phyloP scores from a whole-genome alignment of 1,140 invertebrate species.

The Zaprionus africanus region DNA sequence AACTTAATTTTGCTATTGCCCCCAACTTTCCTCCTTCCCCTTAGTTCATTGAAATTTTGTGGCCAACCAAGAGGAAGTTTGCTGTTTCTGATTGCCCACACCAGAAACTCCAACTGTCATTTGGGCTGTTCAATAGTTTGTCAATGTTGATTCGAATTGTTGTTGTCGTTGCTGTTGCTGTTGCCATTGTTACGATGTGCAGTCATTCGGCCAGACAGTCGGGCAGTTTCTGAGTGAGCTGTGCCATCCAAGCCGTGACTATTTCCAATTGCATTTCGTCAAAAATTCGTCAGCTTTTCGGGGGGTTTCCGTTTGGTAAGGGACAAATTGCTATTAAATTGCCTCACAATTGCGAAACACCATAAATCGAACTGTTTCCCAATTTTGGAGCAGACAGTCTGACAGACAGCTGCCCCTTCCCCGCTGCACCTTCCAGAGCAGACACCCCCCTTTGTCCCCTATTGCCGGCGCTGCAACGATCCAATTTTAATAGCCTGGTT shows the following conservation, averaged over 20 bases:
- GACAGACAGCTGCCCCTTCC: not conserved
- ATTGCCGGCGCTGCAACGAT: conserved; percentile 2
- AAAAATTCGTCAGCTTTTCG: conserved; percentile 54
- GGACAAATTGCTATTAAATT: conserved; percentile 80
- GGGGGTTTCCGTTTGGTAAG: conserved; percentile 36
- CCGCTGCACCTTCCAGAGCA: not conserved
- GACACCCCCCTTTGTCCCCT: conserved; percentile 13
- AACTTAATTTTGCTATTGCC: not conserved
- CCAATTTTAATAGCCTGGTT: conserved; percentile 79
- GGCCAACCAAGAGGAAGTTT: conserved; percentile 36
- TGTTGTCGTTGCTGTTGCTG: conserved; percentile 33
- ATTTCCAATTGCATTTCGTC: conserved; percentile 79
- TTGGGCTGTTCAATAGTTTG: conserved; percentile 37
- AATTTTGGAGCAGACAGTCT: conserved; percentile 21
- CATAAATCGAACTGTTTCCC: conserved; percentile 67
- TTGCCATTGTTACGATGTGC: conserved; percentile 68
- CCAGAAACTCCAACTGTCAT: conserved; percentile 13
- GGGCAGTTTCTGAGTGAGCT: conserved; percentile 39
- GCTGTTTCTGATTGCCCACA: conserved; percentile 27
- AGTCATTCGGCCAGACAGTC: conserved; percentile 33
- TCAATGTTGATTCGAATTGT: conserved; percentile 47
- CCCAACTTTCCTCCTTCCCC: not conserved
- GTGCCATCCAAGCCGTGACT: conserved; percentile 57
- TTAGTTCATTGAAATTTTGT: not conserved
- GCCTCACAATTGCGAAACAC: conserved; percentile 75